A percentile compares a stretch with the other conserved stretches of the same genome.
These are phyloP conservation scores for Brenthis daphne DNA, from an alignment of 2,888 invertebrate species.

Conservation along the genomic window DNA sequence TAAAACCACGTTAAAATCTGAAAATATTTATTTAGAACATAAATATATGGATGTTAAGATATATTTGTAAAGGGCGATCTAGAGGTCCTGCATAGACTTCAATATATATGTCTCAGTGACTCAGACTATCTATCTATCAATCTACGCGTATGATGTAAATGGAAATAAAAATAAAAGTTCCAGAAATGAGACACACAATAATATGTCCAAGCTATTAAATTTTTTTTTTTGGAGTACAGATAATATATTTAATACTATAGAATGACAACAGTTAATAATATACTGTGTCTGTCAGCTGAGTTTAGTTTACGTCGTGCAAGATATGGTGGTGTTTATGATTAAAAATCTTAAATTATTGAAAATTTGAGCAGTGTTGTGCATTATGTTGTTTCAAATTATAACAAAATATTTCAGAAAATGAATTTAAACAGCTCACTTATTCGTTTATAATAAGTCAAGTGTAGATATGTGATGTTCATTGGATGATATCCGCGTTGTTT, in stretches of 20 bases:
- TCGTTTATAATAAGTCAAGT: conserved; percentile 14
- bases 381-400: conserved; percentile 39
- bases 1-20: too few species aligned
- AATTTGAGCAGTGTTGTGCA: conserved; percentile 46
- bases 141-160: too few species aligned
- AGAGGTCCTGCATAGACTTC: too few species aligned
- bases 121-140: too few species aligned
- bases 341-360: conserved; percentile 40
- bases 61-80: too few species aligned
- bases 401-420: conserved; percentile 19
- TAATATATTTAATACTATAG: conserved; percentile 2
- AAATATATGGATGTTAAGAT: too few species aligned
- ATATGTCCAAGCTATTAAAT: too few species aligned
- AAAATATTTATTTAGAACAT: too few species aligned
- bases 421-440: conserved; percentile 17
- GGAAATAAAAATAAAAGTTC: too few species aligned
- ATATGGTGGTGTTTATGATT: conserved; percentile 74
- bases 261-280: conserved; percentile 3
- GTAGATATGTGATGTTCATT: conserved; percentile 27
- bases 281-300: conserved; percentile 47
- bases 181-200: too few species aligned
- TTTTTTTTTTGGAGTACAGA: conserved; percentile 6
- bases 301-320: conserved; percentile 50
- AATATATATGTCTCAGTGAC: too few species aligned
- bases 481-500: conserved; percentile 30